A percentile compares a stretch with the other conserved stretches of the same genome.
phyloP scores from a whole-genome alignment of 2,797 vertebrate species.

The Heteromormyrus szaboi region DNA sequence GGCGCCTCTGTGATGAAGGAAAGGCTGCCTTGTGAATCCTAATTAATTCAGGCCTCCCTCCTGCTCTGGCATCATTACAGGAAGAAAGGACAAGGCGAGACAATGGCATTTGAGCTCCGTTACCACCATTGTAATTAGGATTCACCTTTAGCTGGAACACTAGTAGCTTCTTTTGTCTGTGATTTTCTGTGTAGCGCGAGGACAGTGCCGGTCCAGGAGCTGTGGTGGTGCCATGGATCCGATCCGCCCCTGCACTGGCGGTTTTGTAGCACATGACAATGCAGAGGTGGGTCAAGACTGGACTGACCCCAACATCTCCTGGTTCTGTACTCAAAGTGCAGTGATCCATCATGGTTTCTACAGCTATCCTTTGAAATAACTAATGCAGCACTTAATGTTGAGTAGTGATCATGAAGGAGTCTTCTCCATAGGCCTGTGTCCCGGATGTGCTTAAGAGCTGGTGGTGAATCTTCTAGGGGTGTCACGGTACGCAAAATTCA shows the following conservation, averaged over 20 bases:
- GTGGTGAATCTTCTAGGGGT: neutral
- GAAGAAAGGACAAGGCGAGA: neutral
- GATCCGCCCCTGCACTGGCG: neutral
- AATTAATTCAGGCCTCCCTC: neutral
- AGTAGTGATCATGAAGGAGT: neutral
- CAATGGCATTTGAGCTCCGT: constrained; percentile 8
- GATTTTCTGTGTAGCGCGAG: neutral
- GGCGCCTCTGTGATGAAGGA: neutral
- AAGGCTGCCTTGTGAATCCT: neutral
- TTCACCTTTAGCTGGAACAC: neutral
- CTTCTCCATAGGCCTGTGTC: neutral
- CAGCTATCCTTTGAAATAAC: neutral
- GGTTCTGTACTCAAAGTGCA: neutral
- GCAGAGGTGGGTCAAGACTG: neutral
- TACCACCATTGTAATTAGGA: constrained; percentile 10
- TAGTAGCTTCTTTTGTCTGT: neutral
- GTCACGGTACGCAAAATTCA: neutral
- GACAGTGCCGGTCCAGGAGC: neutral
- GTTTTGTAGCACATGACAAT: neutral
- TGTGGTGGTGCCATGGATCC: neutral
- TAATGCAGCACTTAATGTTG: neutral
- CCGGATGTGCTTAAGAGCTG: neutral
- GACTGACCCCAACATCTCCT: neutral
- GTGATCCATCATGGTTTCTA: neutral
- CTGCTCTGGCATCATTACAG: neutral